Percentiles rank a stretch among this genome's conserved stretches.
Conservation (phyloP, 2,113 vertebrate species). For the Poeciliopsis retropinna region DNA sequence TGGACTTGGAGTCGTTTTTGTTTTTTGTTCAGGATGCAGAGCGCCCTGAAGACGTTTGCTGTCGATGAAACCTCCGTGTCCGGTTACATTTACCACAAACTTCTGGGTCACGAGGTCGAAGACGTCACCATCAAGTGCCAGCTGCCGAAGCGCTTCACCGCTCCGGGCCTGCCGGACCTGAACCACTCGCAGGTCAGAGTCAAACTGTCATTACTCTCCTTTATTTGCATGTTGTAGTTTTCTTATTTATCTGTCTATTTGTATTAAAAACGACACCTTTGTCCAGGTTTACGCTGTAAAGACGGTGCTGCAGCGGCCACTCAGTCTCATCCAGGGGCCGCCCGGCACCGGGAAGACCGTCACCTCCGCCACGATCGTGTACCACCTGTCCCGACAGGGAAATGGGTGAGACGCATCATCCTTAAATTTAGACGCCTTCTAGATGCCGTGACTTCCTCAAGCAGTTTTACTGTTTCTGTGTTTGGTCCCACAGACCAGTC, state of each 20-base stretch:
- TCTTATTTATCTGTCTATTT: not conserved
- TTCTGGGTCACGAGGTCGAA: slow-evolving; percentile 96
- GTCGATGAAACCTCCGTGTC: slow-evolving; percentile 98
- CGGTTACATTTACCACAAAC: slow-evolving; percentile 98
- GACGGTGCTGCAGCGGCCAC: slow-evolving; percentile 94
- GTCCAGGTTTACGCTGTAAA: slow-evolving; percentile 96
- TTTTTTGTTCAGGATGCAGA: slow-evolving; percentile 90
- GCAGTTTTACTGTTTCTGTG: not conserved
- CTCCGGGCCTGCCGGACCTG: slow-evolving; percentile 96
- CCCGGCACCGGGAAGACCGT: slow-evolving; percentile 97
- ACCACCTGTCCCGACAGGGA: slow-evolving; percentile 96
- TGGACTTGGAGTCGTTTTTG: not conserved
- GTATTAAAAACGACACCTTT: no score
- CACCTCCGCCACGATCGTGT: slow-evolving; percentile 98
- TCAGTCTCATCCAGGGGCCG: slow-evolving; percentile 98
- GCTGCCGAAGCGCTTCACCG: slow-evolving; percentile 97
- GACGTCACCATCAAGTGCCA: slow-evolving; percentile 99
- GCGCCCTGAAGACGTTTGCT: slow-evolving; percentile 94
- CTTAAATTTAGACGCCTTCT: not conserved
- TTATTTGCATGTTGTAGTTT: no score
- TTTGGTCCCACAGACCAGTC: slow-evolving; percentile 84
- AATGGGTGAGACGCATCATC: slow-evolving; percentile 85
- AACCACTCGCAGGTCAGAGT: slow-evolving; percentile 94
- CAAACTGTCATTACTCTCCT: not conserved
- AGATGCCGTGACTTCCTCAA: not conserved